Conservation (phyloP, 2,113 vertebrate species). For the Perognathus longimembris region DNA sequence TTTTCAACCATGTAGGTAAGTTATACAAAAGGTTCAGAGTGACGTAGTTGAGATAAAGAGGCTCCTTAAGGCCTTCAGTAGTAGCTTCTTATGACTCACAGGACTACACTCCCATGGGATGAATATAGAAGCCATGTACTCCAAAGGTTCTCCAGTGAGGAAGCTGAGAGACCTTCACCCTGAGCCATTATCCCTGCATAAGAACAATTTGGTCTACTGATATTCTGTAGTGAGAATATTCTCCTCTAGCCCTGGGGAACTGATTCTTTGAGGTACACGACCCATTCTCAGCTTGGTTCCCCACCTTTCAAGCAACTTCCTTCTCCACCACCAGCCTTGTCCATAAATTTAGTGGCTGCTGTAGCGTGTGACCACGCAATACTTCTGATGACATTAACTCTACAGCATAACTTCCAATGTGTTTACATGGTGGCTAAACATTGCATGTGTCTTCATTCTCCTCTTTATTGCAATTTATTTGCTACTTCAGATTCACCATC, state of each 20-base stretch:
- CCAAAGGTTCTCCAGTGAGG: background rate
- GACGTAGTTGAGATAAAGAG: background rate
- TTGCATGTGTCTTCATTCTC: no score
- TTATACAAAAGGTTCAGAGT: background rate
- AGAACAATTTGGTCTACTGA: background rate
- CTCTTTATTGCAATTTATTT: no score
- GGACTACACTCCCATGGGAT: background rate
- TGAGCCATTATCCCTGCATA: background rate
- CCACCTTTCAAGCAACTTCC: background rate
- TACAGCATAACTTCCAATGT: background rate
- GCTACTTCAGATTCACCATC: background rate
- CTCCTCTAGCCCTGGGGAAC: background rate
- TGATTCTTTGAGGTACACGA: background rate
- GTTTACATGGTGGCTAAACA: no score
- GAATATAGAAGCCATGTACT: background rate
- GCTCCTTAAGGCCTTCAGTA: rapidly evolving
- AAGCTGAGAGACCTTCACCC: background rate
- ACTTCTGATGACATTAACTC: background rate
- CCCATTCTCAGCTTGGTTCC: background rate
- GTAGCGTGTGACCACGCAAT: no score
- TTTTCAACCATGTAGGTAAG: background rate
- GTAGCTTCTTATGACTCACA: background rate
- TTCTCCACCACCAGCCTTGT: background rate
- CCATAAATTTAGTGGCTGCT: background rate
- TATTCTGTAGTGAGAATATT: background rate